These are phyloP conservation scores for Euzophera pinguis DNA, from an alignment of 2,888 invertebrate genomes.

Conservation along the genomic window DNA sequence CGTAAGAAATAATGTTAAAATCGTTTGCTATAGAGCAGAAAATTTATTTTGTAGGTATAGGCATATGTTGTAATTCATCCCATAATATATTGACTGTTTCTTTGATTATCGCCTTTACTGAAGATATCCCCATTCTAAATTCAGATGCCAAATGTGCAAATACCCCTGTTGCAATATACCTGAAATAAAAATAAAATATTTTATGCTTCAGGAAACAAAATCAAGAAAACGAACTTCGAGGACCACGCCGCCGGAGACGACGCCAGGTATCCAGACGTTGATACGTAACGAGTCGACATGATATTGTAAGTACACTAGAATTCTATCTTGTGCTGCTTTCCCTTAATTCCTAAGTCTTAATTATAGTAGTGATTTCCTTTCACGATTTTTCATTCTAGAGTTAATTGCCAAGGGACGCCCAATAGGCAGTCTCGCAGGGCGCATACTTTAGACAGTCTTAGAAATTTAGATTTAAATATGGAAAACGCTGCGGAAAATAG, in stretches of 20 bases:
- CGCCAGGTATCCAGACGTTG: not conserved
- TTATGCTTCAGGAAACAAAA: too few species aligned
- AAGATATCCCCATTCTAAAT: too few species aligned
- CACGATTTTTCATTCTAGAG: not conserved
- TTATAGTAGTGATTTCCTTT: not conserved
- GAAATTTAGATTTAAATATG: not conserved
- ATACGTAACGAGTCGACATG: not conserved
- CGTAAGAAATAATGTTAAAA: too few species aligned
- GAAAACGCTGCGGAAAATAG: not conserved
- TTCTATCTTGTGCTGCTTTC: not conserved
- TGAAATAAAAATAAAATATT: too few species aligned
- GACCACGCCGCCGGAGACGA: not conserved
- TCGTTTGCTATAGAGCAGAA: too few species aligned
- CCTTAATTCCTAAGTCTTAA: not conserved
- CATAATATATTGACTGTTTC: too few species aligned
- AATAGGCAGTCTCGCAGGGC: not conserved
- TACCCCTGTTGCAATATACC: too few species aligned
- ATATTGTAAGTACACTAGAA: slow-evolving; percentile 1
- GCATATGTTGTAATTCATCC: too few species aligned
- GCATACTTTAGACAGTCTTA: not conserved
- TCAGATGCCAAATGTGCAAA: too few species aligned
- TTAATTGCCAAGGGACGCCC: not conserved
- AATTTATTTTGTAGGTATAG: too few species aligned
- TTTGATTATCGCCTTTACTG: too few species aligned
- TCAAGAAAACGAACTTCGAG: not conserved